Evolutionary conservation across 2,113 vertebrate species (phyloP), one percentile per base, ranked within the genome.

Genomic region (Eurystomus gularis): DNA sequence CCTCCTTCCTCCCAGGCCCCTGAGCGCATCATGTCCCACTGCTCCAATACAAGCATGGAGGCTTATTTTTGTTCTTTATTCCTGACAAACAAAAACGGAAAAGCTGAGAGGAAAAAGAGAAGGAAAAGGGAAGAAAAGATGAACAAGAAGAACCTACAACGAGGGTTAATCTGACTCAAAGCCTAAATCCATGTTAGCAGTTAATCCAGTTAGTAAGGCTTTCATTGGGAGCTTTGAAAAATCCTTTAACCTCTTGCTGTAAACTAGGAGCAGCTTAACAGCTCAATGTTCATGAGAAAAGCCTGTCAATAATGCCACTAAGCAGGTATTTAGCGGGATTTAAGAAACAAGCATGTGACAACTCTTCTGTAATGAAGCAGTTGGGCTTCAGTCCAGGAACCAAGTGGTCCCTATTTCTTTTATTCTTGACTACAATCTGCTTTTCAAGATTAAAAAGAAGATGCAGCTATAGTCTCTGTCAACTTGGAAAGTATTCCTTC

Each of bases 171-270:
- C 97, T 95, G 82, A 96, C 95, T 94, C 91, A 97, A 97, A 98
- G 88, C 95, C 88, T 96, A 96, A 96, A 96, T 97, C 97, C 97
- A 85, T 96, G 97, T 98, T 96, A 98, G 97, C 88, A 80, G 97
- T 88, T 98, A 98, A 98, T 98, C 97, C 97, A 97, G 96, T 98
- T 98, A 98, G 94, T 94, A 94, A 91, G 86, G 97, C 97, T 98
- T 98, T 98, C 97, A 93, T 93, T 91, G 95, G 51, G 92, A 96
- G 98, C 93, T 98, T 97, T 97, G 92, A 95, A 92, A 98, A 97
- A 98, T 96, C 97, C 97, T 96, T 97, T 96, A 97, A 97, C 97
- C 95, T 97, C 96, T 96, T 86, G 78, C 91, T 90, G 92, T 90
- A 97, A 96, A 96, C 91, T 82, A 94, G 86, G 65, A 95, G 82